Conservation (phyloP, 2,888 invertebrate species). For the Mesoligia furuncula region DNA sequence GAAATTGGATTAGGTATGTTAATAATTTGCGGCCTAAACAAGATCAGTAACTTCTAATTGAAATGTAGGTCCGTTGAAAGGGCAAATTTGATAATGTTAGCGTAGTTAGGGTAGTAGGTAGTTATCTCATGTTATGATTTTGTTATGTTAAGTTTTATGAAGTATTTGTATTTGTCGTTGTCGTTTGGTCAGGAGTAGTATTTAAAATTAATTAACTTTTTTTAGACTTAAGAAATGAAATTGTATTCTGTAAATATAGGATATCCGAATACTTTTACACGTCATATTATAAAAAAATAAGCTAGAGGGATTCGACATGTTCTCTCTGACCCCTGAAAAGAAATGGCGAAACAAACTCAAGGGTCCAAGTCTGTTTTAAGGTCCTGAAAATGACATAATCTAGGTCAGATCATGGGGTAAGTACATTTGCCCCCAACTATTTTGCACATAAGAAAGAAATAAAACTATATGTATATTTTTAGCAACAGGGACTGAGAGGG, state of each 20-base stretch:
- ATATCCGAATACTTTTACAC: neutral
- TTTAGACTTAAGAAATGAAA: neutral
- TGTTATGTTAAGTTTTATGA: neutral
- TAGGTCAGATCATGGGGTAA: no score
- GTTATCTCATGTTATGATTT: no score
- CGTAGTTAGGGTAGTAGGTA: neutral
- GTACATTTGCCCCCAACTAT: no score
- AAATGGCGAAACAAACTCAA: no score
- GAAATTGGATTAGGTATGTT: conserved; percentile 62
- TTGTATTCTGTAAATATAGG: neutral
- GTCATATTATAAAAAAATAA: neutral
- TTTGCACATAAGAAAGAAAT: no score
- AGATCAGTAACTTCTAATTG: conserved; percentile 38
- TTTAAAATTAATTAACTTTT: neutral
- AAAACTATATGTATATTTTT: no score
- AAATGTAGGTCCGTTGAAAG: conserved; percentile 21
- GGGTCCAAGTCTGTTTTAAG: neutral
- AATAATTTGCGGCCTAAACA: conserved; percentile 52
- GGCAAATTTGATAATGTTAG: conserved; percentile 1
- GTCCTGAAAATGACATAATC: neutral
- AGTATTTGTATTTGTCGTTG: no score
- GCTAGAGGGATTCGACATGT: neutral
- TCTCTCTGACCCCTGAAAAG: no score
- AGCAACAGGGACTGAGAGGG: no score
- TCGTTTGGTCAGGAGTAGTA: neutral